These are phyloP conservation scores for Eospalax fontanierii DNA, from an alignment of 2,797 vertebrate species.

Conservation along the genomic window DNA sequence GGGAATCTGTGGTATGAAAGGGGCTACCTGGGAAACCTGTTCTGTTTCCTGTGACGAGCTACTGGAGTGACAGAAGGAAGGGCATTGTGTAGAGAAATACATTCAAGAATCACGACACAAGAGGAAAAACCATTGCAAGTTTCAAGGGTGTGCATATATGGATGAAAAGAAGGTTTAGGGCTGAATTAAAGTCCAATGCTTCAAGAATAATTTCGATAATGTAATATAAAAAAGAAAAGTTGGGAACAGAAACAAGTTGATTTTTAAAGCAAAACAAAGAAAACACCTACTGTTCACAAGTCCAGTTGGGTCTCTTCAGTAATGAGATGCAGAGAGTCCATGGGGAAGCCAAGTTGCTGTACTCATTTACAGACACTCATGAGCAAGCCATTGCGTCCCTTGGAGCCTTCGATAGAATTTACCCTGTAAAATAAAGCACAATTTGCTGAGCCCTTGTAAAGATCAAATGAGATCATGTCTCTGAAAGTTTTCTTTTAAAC, in stretches of 20 bases:
- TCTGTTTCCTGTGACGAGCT: neutral
- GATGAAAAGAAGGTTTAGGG: neutral
- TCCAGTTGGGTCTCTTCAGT: neutral
- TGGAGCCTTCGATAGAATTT: conserved; percentile 57
- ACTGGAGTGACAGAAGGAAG: neutral
- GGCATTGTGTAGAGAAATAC: neutral
- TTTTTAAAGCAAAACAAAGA: neutral
- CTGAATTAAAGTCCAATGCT: neutral
- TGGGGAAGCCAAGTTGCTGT: neutral
- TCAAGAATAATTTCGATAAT: neutral
- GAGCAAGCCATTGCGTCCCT: conserved; percentile 10
- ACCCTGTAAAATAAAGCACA: conserved; percentile 56
- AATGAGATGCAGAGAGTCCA: conserved; percentile 1
- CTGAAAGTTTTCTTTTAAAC: conserved; percentile 38
- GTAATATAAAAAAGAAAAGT: neutral
- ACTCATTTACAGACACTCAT: neutral
- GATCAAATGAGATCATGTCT: conserved; percentile 66
- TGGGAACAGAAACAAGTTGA: neutral
- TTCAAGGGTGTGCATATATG: neutral
- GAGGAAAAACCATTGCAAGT: neutral
- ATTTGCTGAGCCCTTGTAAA: conserved; percentile 57
- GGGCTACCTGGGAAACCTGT: neutral
- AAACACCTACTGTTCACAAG: neutral
- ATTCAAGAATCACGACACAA: neutral
- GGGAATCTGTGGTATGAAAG: neutral